Conservation (phyloP, 2,113 vertebrate species). For the Ailuropoda melanoleuca region DNA sequence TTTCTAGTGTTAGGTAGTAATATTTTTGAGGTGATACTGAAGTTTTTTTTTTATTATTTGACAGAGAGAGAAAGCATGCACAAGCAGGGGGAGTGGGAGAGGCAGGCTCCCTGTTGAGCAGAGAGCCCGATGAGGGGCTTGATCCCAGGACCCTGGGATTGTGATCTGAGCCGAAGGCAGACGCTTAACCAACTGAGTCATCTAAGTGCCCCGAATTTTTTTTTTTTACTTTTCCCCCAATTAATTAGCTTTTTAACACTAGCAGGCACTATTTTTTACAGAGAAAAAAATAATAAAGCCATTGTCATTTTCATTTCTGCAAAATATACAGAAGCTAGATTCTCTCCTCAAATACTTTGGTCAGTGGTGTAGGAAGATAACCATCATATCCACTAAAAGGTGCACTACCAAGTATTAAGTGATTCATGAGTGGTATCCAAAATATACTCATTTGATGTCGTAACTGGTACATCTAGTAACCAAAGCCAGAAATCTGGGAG, state of each 20-base stretch:
- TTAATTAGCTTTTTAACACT: background rate
- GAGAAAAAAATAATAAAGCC: background rate
- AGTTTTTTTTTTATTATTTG: background rate
- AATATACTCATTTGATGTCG: background rate
- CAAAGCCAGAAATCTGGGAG: background rate
- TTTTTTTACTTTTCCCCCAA: background rate
- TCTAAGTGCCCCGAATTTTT: background rate
- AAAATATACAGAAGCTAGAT: background rate
- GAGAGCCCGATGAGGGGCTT: too few relatives aligned
- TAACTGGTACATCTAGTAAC: background rate
- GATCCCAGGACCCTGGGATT: too few relatives aligned
- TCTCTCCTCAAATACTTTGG: background rate
- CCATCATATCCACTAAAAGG: background rate
- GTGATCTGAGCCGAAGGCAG: too few relatives aligned
- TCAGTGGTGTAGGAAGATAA: background rate
- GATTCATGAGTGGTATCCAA: background rate
- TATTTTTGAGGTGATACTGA: background rate
- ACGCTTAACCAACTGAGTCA: too few relatives aligned
- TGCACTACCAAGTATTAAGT: background rate
- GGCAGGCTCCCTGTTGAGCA: too few relatives aligned
- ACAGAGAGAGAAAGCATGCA: too few relatives aligned
- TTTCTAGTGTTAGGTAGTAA: background rate
- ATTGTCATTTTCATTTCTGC: background rate
- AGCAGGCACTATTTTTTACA: background rate
- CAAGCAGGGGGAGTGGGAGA: too few relatives aligned